These are phyloP conservation scores for Diaperis boleti DNA, from an alignment of 2,888 invertebrate species.

Conservation along the genomic window DNA sequence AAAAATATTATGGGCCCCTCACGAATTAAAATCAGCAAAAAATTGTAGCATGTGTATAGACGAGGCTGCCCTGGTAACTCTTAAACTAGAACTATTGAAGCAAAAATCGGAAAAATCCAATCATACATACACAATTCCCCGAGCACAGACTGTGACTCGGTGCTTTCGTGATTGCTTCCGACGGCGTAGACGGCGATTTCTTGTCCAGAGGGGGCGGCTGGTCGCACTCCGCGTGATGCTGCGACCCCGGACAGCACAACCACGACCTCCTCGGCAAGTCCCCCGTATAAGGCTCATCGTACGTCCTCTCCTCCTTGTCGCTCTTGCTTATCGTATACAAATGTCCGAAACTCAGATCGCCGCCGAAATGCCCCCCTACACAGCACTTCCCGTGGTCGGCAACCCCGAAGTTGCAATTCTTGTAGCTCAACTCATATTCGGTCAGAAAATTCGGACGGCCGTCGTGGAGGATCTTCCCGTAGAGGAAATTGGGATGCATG, in stretches of 20 bases:
- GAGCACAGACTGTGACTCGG: slow-evolving; percentile 56
- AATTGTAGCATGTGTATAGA: too few relatives aligned
- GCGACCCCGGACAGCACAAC: slow-evolving; percentile 68
- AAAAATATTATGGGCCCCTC: too few relatives aligned
- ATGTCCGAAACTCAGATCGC: slow-evolving; percentile 62
- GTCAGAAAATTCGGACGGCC: slow-evolving; percentile 58
- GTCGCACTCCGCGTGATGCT: slow-evolving; percentile 59
- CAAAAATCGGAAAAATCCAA: neutral
- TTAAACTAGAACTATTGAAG: too few relatives aligned
- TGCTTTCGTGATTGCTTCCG: slow-evolving; percentile 55
- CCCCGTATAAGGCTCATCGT: slow-evolving; percentile 65
- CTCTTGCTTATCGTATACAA: slow-evolving; percentile 68
- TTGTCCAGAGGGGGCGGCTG: slow-evolving; percentile 61
- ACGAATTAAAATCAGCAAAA: too few relatives aligned
- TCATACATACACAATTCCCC: slow-evolving; percentile 60
- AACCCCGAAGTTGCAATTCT: slow-evolving; percentile 56
- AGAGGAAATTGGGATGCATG: slow-evolving; percentile 59
- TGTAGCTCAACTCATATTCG: slow-evolving; percentile 59
- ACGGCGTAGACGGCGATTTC: slow-evolving; percentile 54
- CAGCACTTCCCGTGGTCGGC: slow-evolving; percentile 60
- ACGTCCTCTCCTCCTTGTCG: slow-evolving; percentile 62
- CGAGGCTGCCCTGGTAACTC: too few relatives aligned
- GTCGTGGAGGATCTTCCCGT: slow-evolving; percentile 57
- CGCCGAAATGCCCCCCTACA: slow-evolving; percentile 59
- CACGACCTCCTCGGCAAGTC: slow-evolving; percentile 66